Evolutionary conservation across 1,140 invertebrate genomes (phyloP).

Genomic region (Pseudomyrmex concolor): DNA sequence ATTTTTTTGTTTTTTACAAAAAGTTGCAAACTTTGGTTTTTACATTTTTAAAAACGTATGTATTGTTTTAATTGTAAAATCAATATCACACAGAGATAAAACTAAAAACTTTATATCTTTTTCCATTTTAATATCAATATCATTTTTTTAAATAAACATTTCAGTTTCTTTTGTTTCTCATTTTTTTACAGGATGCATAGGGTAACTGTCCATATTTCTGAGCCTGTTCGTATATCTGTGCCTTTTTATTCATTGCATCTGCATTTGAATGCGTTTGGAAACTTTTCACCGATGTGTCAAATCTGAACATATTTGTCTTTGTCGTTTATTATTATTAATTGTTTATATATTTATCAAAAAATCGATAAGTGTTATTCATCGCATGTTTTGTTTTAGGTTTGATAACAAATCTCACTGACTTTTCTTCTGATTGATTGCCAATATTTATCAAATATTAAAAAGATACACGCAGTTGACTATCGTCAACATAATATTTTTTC

Average conservation of each 20-base stretch:
- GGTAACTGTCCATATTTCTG: too few relatives aligned
- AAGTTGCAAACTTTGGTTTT: background rate
- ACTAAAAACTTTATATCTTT: background rate
- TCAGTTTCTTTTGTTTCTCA: slow-evolving; percentile 17
- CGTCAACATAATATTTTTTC: slow-evolving; percentile 39
- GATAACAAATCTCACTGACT: slow-evolving; percentile 31
- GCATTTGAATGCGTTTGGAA: slow-evolving; percentile 43
- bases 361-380: slow-evolving; percentile 32
- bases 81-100: too few relatives aligned
- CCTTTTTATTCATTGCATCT: slow-evolving; percentile 48
- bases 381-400: slow-evolving; percentile 64
- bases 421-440: slow-evolving; percentile 49
- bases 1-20: too few relatives aligned
- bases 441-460: slow-evolving; percentile 33
- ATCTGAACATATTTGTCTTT: slow-evolving; percentile 5
- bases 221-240: too few relatives aligned
- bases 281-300: slow-evolving; percentile 1
- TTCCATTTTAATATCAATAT: background rate
- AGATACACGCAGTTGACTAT: slow-evolving; percentile 21
- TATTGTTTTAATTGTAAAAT: background rate
- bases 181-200: slow-evolving; percentile 21
- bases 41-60: background rate
- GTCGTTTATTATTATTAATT: slow-evolving; percentile 21
- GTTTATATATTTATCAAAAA: slow-evolving; percentile 1
- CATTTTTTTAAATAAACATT: background rate